Conservation (phyloP, 2,888 invertebrate species). For the Kryphioiulus occultus region DNA sequence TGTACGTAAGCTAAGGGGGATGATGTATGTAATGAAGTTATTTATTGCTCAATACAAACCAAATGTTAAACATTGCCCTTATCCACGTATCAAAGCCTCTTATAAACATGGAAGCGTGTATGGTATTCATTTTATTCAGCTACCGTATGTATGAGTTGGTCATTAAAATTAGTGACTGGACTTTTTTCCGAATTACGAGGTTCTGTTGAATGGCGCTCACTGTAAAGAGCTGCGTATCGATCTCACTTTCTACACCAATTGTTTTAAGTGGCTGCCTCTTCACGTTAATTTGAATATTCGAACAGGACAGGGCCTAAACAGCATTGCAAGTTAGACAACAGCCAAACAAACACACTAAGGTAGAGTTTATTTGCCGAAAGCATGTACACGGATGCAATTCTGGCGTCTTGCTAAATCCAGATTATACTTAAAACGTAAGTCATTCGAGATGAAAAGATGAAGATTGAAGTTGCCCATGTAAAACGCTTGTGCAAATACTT, state of each 20-base stretch:
- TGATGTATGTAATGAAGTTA: too few relatives aligned
- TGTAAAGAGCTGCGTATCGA: neutral
- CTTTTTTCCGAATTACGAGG: neutral
- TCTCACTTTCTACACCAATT: neutral
- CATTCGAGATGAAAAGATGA: neutral
- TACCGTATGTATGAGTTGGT: neutral
- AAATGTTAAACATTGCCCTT: too few relatives aligned
- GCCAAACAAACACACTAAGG: neutral
- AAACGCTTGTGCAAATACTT: neutral
- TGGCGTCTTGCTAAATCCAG: neutral
- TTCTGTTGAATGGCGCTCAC: neutral
- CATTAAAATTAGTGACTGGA: neutral
- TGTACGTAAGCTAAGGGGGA: too few relatives aligned
- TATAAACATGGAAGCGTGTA: too few relatives aligned
- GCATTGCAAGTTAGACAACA: neutral
- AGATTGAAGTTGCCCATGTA: slow-evolving; percentile 2
- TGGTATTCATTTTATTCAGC: too few relatives aligned
- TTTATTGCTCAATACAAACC: too few relatives aligned
- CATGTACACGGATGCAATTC: neutral
- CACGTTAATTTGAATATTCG: neutral
- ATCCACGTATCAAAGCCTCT: too few relatives aligned
- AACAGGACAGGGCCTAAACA: neutral
- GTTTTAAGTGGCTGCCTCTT: neutral
- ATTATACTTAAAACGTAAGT: neutral
- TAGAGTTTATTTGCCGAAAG: neutral